A percentile compares a stretch with the other conserved stretches of the same genome.
These are phyloP conservation scores for Phataginus tricuspis DNA, from an alignment of 2,797 vertebrate genomes.

Conservation along the genomic window DNA sequence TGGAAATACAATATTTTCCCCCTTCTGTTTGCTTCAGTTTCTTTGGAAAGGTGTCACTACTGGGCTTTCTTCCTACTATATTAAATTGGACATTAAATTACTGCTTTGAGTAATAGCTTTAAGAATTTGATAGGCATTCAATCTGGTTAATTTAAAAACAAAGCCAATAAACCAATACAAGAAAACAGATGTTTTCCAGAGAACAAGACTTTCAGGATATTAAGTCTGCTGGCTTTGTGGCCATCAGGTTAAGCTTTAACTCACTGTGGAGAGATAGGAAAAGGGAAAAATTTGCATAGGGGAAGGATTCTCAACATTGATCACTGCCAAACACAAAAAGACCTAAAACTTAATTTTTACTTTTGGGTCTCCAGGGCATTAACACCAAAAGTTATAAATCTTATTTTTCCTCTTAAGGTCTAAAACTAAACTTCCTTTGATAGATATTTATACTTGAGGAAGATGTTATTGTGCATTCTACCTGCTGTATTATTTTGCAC, in stretches of 20 bases:
- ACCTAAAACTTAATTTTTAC: slow-evolving; percentile 61
- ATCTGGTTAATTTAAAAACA: slow-evolving; percentile 60
- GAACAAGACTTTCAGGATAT: slow-evolving; percentile 23
- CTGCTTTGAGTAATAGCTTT: neutral
- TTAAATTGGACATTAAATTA: slow-evolving; percentile 56
- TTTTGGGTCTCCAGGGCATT: neutral
- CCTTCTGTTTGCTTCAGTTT: neutral
- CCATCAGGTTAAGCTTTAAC: slow-evolving; percentile 67
- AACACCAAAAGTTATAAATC: neutral
- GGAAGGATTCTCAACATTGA: neutral
- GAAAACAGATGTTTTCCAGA: slow-evolving; percentile 26
- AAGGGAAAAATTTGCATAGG: neutral
- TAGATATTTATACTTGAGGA: neutral
- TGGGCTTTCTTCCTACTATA: slow-evolving; percentile 23
- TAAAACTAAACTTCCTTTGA: slow-evolving; percentile 5
- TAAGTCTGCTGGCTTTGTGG: neutral
- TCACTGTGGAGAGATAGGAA: neutral
- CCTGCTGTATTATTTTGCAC: neutral
- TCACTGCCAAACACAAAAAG: slow-evolving; percentile 19
- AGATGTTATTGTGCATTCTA: neutral
- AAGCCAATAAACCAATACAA: slow-evolving; percentile 49
- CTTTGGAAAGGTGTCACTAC: neutral
- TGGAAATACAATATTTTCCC: slow-evolving; percentile 1
- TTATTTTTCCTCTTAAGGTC: neutral
- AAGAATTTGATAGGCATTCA: neutral